These are phyloP conservation scores for Drosophila littoralis DNA, from an alignment of 1,140 invertebrate species.

Conservation along the genomic window DNA sequence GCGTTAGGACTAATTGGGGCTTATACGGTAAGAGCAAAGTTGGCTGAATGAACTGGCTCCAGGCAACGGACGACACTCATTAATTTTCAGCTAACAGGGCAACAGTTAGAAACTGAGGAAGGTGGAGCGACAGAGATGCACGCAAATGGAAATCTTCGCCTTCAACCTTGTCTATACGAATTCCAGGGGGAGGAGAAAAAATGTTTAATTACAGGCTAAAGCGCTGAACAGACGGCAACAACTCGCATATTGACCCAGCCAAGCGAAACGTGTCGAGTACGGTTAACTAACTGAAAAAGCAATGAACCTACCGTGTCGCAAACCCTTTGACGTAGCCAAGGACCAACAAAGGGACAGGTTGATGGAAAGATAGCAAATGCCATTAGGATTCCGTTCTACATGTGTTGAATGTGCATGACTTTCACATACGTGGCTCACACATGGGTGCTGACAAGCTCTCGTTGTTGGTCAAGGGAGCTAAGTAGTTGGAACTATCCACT, in stretches of 20 bases:
- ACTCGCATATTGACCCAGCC: conserved; percentile 69
- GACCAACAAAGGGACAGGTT: conserved; percentile 1
- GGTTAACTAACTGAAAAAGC: conserved; percentile 75
- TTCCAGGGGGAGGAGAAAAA: conserved; percentile 36
- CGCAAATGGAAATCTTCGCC: conserved; percentile 51
- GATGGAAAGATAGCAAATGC: conserved; percentile 54
- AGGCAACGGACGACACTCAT: conserved; percentile 57
- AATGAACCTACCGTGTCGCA: conserved; percentile 40
- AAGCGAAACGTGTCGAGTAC: conserved; percentile 75
- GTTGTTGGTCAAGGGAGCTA: neutral
- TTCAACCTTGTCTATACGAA: conserved; percentile 44
- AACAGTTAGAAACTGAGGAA: conserved; percentile 4
- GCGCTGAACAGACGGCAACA: conserved; percentile 40
- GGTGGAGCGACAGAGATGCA: neutral
- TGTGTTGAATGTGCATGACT: conserved; percentile 43
- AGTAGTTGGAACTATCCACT: conserved; percentile 7
- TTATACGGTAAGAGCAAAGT: conserved; percentile 40
- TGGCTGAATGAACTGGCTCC: conserved; percentile 48
- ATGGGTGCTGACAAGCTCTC: conserved; percentile 35
- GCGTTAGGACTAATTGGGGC: conserved; percentile 61
- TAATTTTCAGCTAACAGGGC: conserved; percentile 51
- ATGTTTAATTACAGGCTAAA: conserved; percentile 73
- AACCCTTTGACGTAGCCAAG: conserved; percentile 67
- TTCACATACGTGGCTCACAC: conserved; percentile 49
- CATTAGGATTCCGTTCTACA: conserved; percentile 67